Evolutionary conservation across 2,888 invertebrate species (phyloP).

Genomic region (Calameuta idolon): DNA sequence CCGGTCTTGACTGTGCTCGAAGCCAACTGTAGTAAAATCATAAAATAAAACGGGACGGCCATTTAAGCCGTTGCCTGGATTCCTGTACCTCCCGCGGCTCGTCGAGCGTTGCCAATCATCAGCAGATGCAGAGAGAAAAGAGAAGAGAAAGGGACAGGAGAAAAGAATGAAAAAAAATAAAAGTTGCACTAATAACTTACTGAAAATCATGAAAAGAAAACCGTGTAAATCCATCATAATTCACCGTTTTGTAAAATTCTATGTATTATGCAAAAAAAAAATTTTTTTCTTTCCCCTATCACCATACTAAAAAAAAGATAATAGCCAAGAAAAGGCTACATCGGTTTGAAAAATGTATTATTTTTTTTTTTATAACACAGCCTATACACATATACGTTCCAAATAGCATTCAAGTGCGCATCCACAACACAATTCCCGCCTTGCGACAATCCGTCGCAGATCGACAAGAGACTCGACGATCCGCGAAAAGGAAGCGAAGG

Average conservation of each 20-base stretch:
- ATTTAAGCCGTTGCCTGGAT: slow-evolving; percentile 2
- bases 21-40: slow-evolving; percentile 16
- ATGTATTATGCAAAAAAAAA: neutral
- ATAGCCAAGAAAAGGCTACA: neutral
- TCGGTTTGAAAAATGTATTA: neutral
- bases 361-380: neutral
- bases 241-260: neutral
- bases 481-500: slow-evolving; percentile 36
- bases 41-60: slow-evolving; percentile 22
- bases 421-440: neutral
- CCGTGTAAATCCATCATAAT: neutral
- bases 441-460: neutral
- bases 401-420: neutral
- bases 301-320: neutral
- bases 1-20: neutral
- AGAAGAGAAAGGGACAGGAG: neutral
- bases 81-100: neutral
- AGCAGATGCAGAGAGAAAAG: neutral
- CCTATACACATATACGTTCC: neutral
- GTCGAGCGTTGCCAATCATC: slow-evolving; percentile 9
- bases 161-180: neutral
- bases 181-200: neutral
- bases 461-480: neutral
- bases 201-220: neutral
- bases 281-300: too few relatives aligned